These are phyloP conservation scores for Cyprinodon brontotheroides DNA, from an alignment of 2,113 vertebrate species.

Conservation along the genomic window DNA sequence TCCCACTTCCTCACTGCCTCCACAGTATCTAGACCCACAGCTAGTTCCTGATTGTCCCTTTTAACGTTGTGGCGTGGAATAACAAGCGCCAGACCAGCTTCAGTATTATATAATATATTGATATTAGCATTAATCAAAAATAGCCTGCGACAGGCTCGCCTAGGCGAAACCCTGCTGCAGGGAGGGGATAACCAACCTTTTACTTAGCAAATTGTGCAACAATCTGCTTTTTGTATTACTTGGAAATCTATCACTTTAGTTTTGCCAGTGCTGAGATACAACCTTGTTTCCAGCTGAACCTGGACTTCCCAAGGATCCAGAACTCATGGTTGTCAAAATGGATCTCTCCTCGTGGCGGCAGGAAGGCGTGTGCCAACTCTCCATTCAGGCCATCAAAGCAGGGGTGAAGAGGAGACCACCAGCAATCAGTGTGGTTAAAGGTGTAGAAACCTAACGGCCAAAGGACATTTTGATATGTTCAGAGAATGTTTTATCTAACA, in stretches of 20 bases:
- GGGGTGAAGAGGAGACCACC: conserved; percentile 81
- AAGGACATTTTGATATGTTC: neutral
- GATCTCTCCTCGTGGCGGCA: conserved; percentile 84
- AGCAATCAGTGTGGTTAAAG: conserved; percentile 86
- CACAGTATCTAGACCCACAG: no score
- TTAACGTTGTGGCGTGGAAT: no score
- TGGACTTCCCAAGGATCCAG: conserved; percentile 85
- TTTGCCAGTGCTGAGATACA: neutral
- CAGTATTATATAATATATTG: no score
- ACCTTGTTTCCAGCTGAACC: conserved; percentile 89
- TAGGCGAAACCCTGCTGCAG: no score
- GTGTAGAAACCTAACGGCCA: conserved; percentile 81
- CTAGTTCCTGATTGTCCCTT: no score
- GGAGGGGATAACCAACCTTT: no score
- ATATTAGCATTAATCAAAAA: no score
- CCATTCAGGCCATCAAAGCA: conserved; percentile 86
- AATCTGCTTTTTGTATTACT: neutral
- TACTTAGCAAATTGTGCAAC: no score
- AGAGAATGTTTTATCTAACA: neutral
- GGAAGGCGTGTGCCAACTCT: conserved; percentile 85
- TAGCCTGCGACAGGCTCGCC: no score
- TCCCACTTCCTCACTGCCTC: no score
- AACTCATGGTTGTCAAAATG: conserved; percentile 88
- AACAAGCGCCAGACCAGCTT: no score
- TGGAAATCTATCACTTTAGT: neutral